A percentile compares a stretch with the other conserved stretches of the same genome.
Evolutionary conservation across 1,140 invertebrate species (phyloP).

Genomic region (Radopholus similis): DNA sequence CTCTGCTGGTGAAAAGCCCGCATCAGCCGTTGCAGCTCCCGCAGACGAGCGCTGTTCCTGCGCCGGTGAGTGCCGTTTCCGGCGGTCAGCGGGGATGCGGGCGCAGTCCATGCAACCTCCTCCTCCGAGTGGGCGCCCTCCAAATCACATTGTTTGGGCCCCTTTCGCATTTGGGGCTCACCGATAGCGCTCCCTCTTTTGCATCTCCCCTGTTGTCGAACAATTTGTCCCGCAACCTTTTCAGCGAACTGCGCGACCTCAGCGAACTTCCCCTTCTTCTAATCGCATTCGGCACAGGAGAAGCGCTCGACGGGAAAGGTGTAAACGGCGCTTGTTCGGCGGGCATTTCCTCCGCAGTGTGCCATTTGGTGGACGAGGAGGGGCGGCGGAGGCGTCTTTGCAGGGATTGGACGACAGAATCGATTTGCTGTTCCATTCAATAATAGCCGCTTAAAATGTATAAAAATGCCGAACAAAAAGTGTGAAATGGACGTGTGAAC

Average conservation of each 20-base stretch:
- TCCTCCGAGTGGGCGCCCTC: background rate
- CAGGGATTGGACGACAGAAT: background rate
- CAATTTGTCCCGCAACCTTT: background rate
- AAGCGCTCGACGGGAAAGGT: background rate
- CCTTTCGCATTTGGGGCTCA: background rate
- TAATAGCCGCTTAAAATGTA: background rate
- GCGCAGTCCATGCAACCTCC: slow-evolving; percentile 2
- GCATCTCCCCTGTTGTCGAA: background rate
- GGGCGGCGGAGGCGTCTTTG: background rate
- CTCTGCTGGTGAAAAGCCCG: slow-evolving; percentile 3
- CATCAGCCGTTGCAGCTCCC: slow-evolving; percentile 8
- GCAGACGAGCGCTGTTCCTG: background rate
- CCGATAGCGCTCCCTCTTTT: background rate
- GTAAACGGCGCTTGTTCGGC: background rate
- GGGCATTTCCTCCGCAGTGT: background rate
- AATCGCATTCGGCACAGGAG: background rate
- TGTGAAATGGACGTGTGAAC: background rate
- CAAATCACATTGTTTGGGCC: background rate
- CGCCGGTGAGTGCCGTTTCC: background rate
- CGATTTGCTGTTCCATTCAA: background rate
- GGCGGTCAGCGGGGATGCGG: background rate
- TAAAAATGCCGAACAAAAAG: background rate
- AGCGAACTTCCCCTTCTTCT: background rate
- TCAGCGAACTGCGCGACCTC: background rate
- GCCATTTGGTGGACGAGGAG: background rate